These are phyloP conservation scores for Tinea trinotella DNA, from an alignment of 2,888 invertebrate species.

Conservation along the genomic window DNA sequence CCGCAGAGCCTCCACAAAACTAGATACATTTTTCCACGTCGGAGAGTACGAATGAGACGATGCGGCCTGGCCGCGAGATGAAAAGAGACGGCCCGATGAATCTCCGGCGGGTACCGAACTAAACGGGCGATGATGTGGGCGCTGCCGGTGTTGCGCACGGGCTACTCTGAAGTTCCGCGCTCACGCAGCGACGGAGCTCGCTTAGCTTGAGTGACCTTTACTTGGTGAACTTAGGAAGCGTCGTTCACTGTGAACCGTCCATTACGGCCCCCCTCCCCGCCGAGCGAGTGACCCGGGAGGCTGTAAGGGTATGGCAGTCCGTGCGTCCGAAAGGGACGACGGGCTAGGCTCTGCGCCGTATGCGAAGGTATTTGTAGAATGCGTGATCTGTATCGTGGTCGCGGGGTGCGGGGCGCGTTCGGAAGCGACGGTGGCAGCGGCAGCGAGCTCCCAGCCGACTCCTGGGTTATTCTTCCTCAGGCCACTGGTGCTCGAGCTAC, in stretches of 20 bases:
- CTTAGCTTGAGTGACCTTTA: conserved; percentile 68
- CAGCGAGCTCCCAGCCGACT: conserved; percentile 63
- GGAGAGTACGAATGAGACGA: conserved; percentile 43
- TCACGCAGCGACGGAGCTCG: conserved; percentile 63
- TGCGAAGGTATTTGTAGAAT: conserved; percentile 70
- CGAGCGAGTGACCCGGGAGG: conserved; percentile 39
- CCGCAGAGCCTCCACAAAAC: conserved; percentile 68
- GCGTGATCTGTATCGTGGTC: conserved; percentile 69
- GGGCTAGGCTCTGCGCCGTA: conserved; percentile 50
- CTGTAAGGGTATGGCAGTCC: conserved; percentile 32
- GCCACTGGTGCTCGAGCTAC: conserved; percentile 71
- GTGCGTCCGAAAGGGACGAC: conserved; percentile 56
- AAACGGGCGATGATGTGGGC: conserved; percentile 67
- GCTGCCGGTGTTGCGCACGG: conserved; percentile 71
- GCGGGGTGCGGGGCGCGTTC: conserved; percentile 53
- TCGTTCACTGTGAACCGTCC: conserved; percentile 65
- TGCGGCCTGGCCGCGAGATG: conserved; percentile 25
- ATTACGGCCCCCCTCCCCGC: conserved; percentile 62
- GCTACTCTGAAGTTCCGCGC: conserved; percentile 66
- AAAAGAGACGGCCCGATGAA: conserved; percentile 41
- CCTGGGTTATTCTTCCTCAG: conserved; percentile 74
- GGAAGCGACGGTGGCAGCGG: conserved; percentile 64
- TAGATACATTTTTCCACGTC: conserved; percentile 71
- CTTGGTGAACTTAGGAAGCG: conserved; percentile 71
- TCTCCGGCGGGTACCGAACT: conserved; percentile 43